Evolutionary conservation across 2,797 vertebrate genomes (phyloP), one percentile per base, ranked within the genome.

Genomic region (Sternotherus odoratus): DNA sequence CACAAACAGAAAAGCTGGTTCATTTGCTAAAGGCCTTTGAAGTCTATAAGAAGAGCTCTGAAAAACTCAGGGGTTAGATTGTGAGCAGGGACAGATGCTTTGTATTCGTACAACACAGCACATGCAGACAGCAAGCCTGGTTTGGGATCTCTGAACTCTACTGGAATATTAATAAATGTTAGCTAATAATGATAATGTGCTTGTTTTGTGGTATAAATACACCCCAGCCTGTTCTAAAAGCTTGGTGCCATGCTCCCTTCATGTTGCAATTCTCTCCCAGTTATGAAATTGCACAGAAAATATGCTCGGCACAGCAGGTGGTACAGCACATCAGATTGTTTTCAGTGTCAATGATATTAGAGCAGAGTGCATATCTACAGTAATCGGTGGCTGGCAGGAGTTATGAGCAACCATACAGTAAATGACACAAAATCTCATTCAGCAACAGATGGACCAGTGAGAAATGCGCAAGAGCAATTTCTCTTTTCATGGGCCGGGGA

Each of bases 171-270:
- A 91, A 77, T 26, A 63, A 78, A 84, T 57, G 84, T 95, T 94
- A 94, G 5, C 53, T 93, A 90, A 91, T 81, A 92, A 93, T 95
- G 83, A 96, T 77, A 92, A 86, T 72, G 85, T 53, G 5, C 39
- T 3, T 82, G 57, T 66, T 95, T 87, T 60, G 74, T 78, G 21
- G 50, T 91, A 77, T 69, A 84, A 92, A 78, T 85, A 82, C 56
- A 86, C 74, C 89, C 90, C 72, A 72, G 91, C 36, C 66, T 36
- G n/a, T 78, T 86, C 50, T 43, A 80, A 3, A 39, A 43, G 30
- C 77, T 51, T 46, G 50, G 46, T 86, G 77, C 43, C 80, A 89
- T 26, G 66, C 87, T 63, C 43, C 48, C 43, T 28, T 75, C 57
- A 46, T 33, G 39, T 28, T 60, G 46, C 46, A 48, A 85, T 83